Evolutionary conservation across 2,888 invertebrate species (phyloP), one percentile per base, ranked within the genome.

Genomic region (Helicoverpa assulta): DNA sequence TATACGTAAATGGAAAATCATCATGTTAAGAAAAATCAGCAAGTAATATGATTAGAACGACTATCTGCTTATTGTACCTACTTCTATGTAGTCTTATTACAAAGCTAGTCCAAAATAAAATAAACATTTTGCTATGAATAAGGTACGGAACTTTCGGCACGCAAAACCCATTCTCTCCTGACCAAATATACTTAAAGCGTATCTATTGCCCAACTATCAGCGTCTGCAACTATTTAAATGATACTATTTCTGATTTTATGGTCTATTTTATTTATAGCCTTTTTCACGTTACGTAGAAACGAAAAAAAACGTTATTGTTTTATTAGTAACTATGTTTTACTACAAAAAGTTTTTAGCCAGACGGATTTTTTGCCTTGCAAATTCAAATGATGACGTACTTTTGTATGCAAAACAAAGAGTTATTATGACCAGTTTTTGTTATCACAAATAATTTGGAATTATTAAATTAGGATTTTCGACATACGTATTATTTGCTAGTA

Each of bases 201-300:
- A 78, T 60, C 71, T 58, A 74, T 83, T 72, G 70, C 70, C 64
- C 52, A 80, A 70, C 83, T 54, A 74, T 76, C 64, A 71, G 64
- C 51, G 65, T 73, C 61, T 71, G 78, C 51, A 78, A 70, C 67
- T 58, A 78, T 78, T 78, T 70, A 73, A 81, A 81, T 82, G 67
- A 78, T 78, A 81, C 68, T 65, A 81, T 83, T 83, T 82, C 54
- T 57, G 58, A 82, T 82, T 82, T 82, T 78, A 82, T 70, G 78
- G 81, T 68, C 58, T 21, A 78, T 73, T 78, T 83, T 66, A 71
- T 80, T 77, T 73, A 81, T 73, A 63, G 60, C 69, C 53, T 57
- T 71, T 80, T 80, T 77, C 53, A 40, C 58, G 43, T 54, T 69
- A 64, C 69, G 43, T 57, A 70, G 70, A 47, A 77, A 60, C 76